Percentiles rank a stretch among this genome's conserved stretches.
phyloP scores from a whole-genome alignment of 1,140 invertebrate species.

The Heliconius hewitsoni region DNA sequence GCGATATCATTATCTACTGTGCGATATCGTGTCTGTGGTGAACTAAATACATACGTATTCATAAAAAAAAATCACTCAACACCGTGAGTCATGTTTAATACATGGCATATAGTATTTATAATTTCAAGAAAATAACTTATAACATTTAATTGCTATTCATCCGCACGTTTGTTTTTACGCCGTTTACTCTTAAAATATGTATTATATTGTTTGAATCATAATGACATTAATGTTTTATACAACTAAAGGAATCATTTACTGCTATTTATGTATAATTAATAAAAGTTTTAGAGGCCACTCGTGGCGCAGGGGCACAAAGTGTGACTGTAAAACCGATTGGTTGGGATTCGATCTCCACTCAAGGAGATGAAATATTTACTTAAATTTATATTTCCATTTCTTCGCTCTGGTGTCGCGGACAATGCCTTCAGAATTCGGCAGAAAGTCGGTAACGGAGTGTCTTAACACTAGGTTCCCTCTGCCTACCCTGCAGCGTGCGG shows the following conservation, averaged over 20 bases:
- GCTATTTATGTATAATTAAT: background rate
- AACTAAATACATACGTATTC: background rate
- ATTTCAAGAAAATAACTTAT: slow-evolving; percentile 11
- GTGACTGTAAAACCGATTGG: too few species aligned
- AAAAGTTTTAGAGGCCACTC: too few species aligned
- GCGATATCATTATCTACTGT: background rate
- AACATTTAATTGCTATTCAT: slow-evolving; percentile 14
- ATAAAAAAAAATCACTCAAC: background rate
- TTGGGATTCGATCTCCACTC: too few species aligned
- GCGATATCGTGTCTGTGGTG: background rate
- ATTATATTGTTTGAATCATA: background rate
- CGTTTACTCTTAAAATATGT: background rate
- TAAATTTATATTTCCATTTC: too few species aligned
- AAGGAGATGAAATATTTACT: too few species aligned
- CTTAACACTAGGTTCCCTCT: too few species aligned
- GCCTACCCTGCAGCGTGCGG: too few species aligned
- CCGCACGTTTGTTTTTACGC: slow-evolving; percentile 6
- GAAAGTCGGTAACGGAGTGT: too few species aligned
- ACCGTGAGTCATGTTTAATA: background rate
- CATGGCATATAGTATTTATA: background rate
- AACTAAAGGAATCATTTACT: background rate
- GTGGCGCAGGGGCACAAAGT: too few species aligned
- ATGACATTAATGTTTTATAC: background rate
- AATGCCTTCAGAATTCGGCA: too few species aligned
- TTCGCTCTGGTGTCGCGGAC: too few species aligned